phyloP scores from a whole-genome alignment of 2,797 vertebrate species.

The Garrulus glandarius region DNA sequence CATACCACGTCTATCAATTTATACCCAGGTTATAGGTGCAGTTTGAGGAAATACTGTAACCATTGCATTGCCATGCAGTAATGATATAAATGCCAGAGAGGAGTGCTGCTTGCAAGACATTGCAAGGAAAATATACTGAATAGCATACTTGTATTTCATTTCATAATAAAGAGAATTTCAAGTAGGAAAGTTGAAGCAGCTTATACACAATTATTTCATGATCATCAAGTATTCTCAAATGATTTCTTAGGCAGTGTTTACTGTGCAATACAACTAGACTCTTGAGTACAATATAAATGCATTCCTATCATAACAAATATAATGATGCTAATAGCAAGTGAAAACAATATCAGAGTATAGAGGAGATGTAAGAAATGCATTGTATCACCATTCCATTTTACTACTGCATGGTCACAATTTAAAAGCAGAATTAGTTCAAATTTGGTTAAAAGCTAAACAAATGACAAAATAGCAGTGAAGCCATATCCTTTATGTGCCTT shows the following conservation, averaged over 20 bases:
- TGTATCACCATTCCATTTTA: not conserved
- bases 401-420: not conserved
- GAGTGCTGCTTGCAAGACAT: not conserved
- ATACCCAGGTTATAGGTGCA: not conserved
- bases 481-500: not conserved
- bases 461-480: not conserved
- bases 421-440: not conserved
- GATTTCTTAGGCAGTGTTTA: conserved; percentile 5
- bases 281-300: not conserved
- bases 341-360: not conserved
- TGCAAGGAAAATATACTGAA: not conserved
- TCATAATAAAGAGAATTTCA: not conserved
- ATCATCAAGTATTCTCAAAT: not conserved
- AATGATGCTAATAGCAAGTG: not conserved
- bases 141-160: not conserved
- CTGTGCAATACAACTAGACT: not conserved
- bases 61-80: not conserved
- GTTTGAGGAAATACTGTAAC: not conserved
- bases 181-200: not conserved
- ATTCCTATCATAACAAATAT: not conserved
- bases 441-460: not conserved
- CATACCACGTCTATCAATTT: not conserved
- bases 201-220: not conserved
- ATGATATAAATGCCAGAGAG: not conserved
- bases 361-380: not conserved